Base-by-base conservation (phyloP, 2,888 invertebrate species). In the Neocrepidodera transversa region DNA sequence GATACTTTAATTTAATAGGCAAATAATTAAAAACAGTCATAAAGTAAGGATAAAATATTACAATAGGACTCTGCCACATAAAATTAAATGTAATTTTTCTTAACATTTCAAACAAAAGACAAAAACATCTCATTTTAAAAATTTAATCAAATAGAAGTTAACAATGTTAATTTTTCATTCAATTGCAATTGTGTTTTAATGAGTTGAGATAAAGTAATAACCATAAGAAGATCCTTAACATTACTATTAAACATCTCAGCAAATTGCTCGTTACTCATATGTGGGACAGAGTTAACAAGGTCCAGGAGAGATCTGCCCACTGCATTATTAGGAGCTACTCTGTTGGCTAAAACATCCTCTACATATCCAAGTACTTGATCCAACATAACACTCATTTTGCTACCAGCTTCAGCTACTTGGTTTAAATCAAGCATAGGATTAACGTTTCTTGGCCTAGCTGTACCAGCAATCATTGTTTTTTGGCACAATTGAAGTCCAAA, bases 171-270 rank as follows among this genome's bases (percentile, higher is more conserved):
- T 80, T 97, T 97, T 82, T 99, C 98, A 80, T 97, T 97, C 53
- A 99, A 84, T 75, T 95, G 93, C 72, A 98, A 85, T 81, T 99
- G 97, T 1, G 97, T 96, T 82, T 96, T 95, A 74, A 96, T 94
- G 60, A 99, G 84, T 76, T 97, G 97, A 10, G 97, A 93, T 60
- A 99, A 84, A 40, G 97, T 97, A 71, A 96, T 90, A 36, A 95
- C 95, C 98, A 99, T 98, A 72, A 98, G 84, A 71, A 98, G 85
- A 83, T 98, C 98, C 82, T 98, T 97, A 78, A 97, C 92, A 75
- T 95, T 94, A 69, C 95, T 91, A 77, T 97, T 97, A 78, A 98
- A 91, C 89, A 97, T 94, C 71, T 92, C 90, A 32, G 95, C 93
- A 80, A 97, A 95, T 76, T 95, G 91, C 74, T 95, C 93, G 53